Conservation (phyloP, 2,797 vertebrate genomes). For the Semaprochilodus insignis region DNA sequence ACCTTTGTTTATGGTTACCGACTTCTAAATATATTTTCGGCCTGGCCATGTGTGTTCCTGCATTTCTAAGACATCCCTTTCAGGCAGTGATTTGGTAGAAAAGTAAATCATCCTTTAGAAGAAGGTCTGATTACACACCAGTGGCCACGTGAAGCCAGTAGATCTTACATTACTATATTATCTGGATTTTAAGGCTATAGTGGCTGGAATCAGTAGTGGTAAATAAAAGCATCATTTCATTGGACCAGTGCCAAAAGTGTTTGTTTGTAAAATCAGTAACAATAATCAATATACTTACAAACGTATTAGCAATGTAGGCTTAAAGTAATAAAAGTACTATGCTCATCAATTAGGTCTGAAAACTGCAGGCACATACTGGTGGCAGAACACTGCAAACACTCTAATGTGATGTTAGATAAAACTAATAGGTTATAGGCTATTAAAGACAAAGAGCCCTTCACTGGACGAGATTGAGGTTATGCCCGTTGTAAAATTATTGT, state of each 20-base stretch:
- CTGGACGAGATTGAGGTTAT: conserved; percentile 1
- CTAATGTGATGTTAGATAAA: not conserved
- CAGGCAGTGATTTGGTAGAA: not conserved
- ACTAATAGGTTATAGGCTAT: not conserved
- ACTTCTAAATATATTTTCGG: too few relatives aligned
- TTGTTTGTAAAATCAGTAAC: not conserved
- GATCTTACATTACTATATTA: not conserved
- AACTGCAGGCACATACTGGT: not conserved
- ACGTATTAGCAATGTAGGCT: not conserved
- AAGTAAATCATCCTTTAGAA: not conserved
- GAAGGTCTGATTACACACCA: not conserved
- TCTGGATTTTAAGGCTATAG: not conserved
- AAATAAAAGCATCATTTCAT: not conserved
- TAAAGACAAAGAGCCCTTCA: not conserved
- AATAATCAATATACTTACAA: not conserved
- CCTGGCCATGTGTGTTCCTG: too few relatives aligned
- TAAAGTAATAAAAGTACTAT: not conserved
- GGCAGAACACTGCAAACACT: not conserved
- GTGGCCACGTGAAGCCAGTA: not conserved
- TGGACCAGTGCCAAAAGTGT: not conserved
- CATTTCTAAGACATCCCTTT: not conserved
- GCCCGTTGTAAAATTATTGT: not conserved
- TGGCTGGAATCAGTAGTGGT: not conserved
- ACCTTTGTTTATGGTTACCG: not conserved
- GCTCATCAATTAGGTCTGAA: not conserved